Conservation (phyloP, 2,113 vertebrate species). For the Phylloscopus trochilus region DNA sequence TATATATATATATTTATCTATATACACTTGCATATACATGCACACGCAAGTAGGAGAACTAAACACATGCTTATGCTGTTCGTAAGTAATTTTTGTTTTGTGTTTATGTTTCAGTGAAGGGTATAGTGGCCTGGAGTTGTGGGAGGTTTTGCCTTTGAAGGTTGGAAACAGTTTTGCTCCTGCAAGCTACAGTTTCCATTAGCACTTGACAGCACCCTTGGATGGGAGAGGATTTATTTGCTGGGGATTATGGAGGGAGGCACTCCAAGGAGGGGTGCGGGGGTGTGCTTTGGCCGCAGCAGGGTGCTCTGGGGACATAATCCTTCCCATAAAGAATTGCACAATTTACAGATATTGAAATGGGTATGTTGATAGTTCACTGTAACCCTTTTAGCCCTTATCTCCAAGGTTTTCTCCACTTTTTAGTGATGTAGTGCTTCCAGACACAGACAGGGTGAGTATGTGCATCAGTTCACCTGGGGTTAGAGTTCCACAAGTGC, state of each 20-base stretch:
- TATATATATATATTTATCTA: no score
- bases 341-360: not conserved
- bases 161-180: not conserved
- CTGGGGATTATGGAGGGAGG: not conserved
- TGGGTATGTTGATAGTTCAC: not conserved
- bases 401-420: not conserved
- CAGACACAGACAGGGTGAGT: not conserved
- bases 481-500: not conserved
- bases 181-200: not conserved
- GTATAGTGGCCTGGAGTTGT: not conserved
- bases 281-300: not conserved
- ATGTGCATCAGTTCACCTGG: not conserved
- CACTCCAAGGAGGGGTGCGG: not conserved
- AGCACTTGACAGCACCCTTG: not conserved
- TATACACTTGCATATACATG: rapidly evolving
- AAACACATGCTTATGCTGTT: not conserved
- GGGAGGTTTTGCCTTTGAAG: not conserved
- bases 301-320: not conserved
- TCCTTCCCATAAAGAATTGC: not conserved
- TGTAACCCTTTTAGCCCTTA: not conserved
- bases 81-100: not conserved
- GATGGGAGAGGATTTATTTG: not conserved
- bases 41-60: not conserved
- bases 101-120: not conserved
- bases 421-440: not conserved